These are phyloP conservation scores for cattle (Bos taurus) DNA, from an alignment of 2,113 vertebrate species.

Conservation along the genomic window ARS-UCD2.0 NC_037351.1:42485001-42485500, in stretches of 20 bases:
- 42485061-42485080: not conserved
- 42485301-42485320: not conserved
- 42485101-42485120: not conserved
- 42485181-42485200: not conserved
- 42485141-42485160: not conserved
- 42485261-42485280: slow-evolving; percentile 5
- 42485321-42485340: slow-evolving; percentile 1
- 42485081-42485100: not conserved
- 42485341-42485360: not conserved
- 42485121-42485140: not conserved
- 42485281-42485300: not conserved
- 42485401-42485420: not conserved
- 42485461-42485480: not conserved
- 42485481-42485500: not conserved
- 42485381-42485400: not conserved
- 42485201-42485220: not conserved
- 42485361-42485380: not conserved
- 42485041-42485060: not conserved
- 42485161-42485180: not conserved
- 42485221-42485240: not conserved
- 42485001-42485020: not conserved
- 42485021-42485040: not conserved
- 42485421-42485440: not conserved
- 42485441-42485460: not conserved
- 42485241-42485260: not conserved